Percentiles rank a stretch among this genome's conserved stretches.
phyloP scores from a whole-genome alignment of 2,888 invertebrate species.

The Dusona sp. region DNA sequence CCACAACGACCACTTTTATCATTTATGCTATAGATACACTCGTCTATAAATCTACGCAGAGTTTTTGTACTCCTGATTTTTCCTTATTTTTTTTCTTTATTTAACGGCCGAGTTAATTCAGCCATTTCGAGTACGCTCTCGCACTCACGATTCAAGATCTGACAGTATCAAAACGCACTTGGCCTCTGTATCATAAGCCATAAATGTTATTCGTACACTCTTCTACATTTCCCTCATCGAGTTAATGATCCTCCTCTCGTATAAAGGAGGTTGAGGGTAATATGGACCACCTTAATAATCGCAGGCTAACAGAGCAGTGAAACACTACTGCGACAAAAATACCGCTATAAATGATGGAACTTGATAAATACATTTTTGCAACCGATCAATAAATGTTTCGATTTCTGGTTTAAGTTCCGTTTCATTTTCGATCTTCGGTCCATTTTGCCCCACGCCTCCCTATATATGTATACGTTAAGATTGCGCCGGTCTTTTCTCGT shows the following conservation, averaged over 20 bases:
- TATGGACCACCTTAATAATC: not conserved
- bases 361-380: not conserved
- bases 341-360: not conserved
- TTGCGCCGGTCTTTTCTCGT: conserved; percentile 36
- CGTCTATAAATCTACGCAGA: not conserved
- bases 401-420: not conserved
- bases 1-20: conserved; percentile 45
- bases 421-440: not conserved
- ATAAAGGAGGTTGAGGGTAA: not conserved
- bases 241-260: conserved; percentile 58
- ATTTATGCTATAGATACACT: conserved; percentile 13
- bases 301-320: not conserved
- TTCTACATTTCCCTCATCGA: conserved; percentile 49
- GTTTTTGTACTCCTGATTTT: conserved; percentile 2
- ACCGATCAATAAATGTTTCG: not conserved
- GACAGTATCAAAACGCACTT: conserved; percentile 57
- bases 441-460: not conserved
- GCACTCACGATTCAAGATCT: conserved; percentile 29
- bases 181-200: conserved; percentile 31
- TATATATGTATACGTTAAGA: conserved; percentile 8
- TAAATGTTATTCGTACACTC: conserved; percentile 52
- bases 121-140: conserved; percentile 43
- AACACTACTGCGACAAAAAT: not conserved
- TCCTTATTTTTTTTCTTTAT: not conserved
- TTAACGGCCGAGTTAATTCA: conserved; percentile 33